A percentile compares a stretch with the other conserved stretches of the same genome.
Conservation (phyloP, 2,797 vertebrate genomes). For the Sphenodon punctatus region DNA sequence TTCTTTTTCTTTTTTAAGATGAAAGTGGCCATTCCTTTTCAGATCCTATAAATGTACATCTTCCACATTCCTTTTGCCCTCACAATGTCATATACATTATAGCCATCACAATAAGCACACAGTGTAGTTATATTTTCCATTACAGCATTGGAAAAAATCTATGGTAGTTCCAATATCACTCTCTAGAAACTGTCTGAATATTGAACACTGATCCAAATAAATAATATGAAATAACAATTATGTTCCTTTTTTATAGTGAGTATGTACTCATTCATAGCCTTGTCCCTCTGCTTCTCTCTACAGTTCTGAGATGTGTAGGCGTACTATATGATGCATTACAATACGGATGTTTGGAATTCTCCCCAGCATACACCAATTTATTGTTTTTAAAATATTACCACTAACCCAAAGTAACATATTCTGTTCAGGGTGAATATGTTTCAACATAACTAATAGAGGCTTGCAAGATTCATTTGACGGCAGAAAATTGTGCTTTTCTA, state of each 20-base stretch:
- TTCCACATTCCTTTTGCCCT: background rate
- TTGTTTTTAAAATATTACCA: background rate
- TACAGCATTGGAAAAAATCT: background rate
- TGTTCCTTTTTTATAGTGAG: rapidly evolving
- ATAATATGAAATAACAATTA: background rate
- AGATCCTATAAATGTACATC: background rate
- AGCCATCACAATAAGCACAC: background rate
- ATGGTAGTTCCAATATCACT: too few relatives aligned
- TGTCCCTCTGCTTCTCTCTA: rapidly evolving
- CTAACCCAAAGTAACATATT: background rate
- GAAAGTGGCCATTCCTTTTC: background rate
- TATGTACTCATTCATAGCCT: background rate
- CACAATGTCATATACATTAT: background rate
- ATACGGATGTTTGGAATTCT: background rate
- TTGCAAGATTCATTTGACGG: constrained; percentile 33
- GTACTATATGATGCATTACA: background rate
- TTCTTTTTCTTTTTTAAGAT: background rate
- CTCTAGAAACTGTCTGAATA: rapidly evolving
- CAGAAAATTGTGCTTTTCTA: constrained; percentile 24
- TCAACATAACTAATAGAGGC: constrained; percentile 28
- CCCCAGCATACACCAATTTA: background rate
- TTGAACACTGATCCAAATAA: background rate
- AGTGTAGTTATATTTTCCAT: background rate
- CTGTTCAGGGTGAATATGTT: constrained; percentile 1
- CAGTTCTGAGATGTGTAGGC: rapidly evolving